Conservation (phyloP, 2,888 invertebrate species). For the Parapristionchus giblindavisi region DNA sequence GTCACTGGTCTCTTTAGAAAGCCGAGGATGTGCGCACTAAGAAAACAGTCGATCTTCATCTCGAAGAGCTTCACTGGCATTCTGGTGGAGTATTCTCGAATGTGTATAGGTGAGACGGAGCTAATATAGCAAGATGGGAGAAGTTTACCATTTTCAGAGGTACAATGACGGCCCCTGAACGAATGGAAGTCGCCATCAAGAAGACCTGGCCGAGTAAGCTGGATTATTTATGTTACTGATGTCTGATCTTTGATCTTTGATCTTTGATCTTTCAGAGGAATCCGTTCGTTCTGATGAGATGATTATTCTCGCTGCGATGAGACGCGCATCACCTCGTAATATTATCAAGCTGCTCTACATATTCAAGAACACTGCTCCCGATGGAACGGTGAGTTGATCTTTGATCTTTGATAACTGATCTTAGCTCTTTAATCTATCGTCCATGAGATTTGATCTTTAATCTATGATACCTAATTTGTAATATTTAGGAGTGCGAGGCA, state of each 20-base stretch:
- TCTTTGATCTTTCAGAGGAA: constrained; percentile 38
- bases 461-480: not conserved
- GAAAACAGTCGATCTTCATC: constrained; percentile 1
- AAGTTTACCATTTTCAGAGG: constrained; percentile 5
- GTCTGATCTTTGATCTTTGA: not conserved
- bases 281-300: constrained; percentile 33
- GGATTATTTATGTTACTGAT: not conserved
- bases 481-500: constrained; percentile 32
- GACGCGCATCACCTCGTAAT: constrained; percentile 30
- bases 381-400: constrained; percentile 6
- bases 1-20: not conserved
- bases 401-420: not conserved
- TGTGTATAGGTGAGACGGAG: constrained; percentile 42
- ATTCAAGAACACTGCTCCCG: constrained; percentile 28
- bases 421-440: constrained; percentile 17
- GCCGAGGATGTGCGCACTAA: constrained; percentile 28
- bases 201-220: constrained; percentile 47
- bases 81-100: constrained; percentile 51
- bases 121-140: not conserved
- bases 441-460: not conserved
- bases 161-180: constrained; percentile 10
- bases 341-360: constrained; percentile 38
- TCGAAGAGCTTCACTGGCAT: constrained; percentile 47
- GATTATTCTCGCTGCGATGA: constrained; percentile 38
- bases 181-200: constrained; percentile 46